These are phyloP conservation scores for Colostygia pectinataria DNA, from an alignment of 2,888 invertebrate genomes.

Conservation along the genomic window DNA sequence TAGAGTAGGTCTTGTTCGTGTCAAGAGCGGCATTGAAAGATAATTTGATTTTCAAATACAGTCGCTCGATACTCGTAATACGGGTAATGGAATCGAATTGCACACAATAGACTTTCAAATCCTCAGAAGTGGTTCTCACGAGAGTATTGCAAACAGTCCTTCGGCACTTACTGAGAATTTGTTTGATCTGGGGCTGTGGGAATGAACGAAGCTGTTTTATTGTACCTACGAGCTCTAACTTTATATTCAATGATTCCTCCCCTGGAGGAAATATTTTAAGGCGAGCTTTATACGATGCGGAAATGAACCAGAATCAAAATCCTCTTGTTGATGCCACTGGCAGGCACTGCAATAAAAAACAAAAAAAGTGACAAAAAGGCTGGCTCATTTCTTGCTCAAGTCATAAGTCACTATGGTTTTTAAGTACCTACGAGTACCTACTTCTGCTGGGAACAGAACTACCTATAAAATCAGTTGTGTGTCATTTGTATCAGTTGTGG, in stretches of 20 bases:
- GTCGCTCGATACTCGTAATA: background rate
- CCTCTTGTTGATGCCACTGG: too few relatives aligned
- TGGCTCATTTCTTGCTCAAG: too few relatives aligned
- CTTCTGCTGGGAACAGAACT: too few relatives aligned
- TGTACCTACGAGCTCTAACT: too few relatives aligned
- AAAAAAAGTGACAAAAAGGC: too few relatives aligned
- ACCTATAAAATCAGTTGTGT: too few relatives aligned
- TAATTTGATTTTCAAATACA: conserved; percentile 42
- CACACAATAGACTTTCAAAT: conserved; percentile 40
- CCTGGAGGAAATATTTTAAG: background rate
- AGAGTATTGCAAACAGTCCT: conserved; percentile 55
- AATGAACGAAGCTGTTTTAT: background rate
- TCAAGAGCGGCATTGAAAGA: conserved; percentile 30
- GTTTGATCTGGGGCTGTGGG: conserved; percentile 17
- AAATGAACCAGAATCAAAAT: too few relatives aligned
- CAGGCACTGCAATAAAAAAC: too few relatives aligned
- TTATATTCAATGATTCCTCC: background rate
- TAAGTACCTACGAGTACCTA: background rate
- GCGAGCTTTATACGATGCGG: too few relatives aligned
- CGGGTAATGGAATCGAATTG: conserved; percentile 12
- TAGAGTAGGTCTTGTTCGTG: conserved; percentile 24
- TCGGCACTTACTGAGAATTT: conserved; percentile 18
- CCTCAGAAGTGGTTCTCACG: conserved; percentile 47
- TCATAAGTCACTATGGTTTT: background rate
- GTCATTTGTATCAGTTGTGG: too few relatives aligned